Evolutionary conservation across 2,113 vertebrate genomes (phyloP), one percentile per base, ranked within the genome.

Genomic region (Ranitomeya imitator): DNA sequence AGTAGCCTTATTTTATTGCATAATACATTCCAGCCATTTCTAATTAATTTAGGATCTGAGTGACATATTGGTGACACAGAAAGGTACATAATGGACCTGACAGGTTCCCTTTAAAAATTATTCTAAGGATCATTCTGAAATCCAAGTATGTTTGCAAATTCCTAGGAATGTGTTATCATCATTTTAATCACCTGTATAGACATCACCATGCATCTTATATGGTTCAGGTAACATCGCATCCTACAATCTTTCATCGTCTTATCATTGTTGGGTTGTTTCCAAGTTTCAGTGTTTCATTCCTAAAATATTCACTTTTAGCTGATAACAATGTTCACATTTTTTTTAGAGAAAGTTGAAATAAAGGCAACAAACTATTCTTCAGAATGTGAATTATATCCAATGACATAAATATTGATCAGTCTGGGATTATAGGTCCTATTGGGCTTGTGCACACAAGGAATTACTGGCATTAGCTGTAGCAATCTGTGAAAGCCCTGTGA

Each of bases 251-350:
- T 79, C 52, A 79, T 26, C 51, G 2, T 2, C 54, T 79, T 79
- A 60, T 79, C 78, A 79, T 59, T 15, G 54, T 57, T 79, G 78
- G 52, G 14, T 59, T 8, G n/a, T 79, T 59, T 59, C n/a, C 57
- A 81, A 55, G 79, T 61, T 60, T 81, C 55, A 60, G 26, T 18
- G 57, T 37, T 60, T 81, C 23, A 81, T 76, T 19, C 37, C 73
- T 76, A 52, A 76, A 76, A 76, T 51, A 52, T 76, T 21, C 52
- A 52, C 18, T 21, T 51, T 76, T 19, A 52, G 37, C 45, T 76
- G 21, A n/a, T 65, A 31, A 23, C 9, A 69, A 69, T 26, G 2
- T 4, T 69, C n/a, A 26, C 11, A 18, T 67, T 67, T 67, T 23
- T 26, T 63, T 63, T 21, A 21, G 2, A 12, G 4, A 67, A 67